Base-by-base conservation (phyloP, 1,140 invertebrate species). In the Ceratina calcarata region DNA sequence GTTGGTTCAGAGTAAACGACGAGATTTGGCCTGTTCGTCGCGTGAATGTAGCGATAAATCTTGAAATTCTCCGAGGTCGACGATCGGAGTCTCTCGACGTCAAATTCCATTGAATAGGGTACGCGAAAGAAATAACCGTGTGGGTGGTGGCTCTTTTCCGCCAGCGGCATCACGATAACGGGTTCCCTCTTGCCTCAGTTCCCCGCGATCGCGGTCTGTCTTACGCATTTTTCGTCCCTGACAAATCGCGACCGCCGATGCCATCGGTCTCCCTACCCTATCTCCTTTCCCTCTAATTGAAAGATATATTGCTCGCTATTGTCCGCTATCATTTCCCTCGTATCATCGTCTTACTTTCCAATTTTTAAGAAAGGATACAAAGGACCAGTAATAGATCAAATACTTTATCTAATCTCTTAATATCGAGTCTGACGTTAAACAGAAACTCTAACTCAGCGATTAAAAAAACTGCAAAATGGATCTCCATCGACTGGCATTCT, bases 71-170 rank as follows among this genome's bases (percentile, higher is more conserved):
- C 75, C 45, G 75, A 45, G 37, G 37, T 6, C 37, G 37, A 45
- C 37, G 37, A 77, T 77, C 75, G 75, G 20, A 45, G 55, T 62
- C 66, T 51, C 37, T 51, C 45, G 37, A 70, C n/a, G 75, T 77
- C 66, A 77, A 61, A 77, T 77, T 77, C 75, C 66, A 60, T 60
- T 77, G 75, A 77, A 77, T 70, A 70, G 75, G 75, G 55, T 55
- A 70, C 75, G 20, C 24, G 57, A 51, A 27, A 77, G 75, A 53
- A 77, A 77, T 69, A 77, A 77, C 66, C 75, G 75, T 66, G 75
- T 77, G 75, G 75, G 75, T 70, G 75, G 75, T 70, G 75, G 75
- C 75, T 77, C 66, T 51, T 77, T 77, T 77, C 57, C 75, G 16
- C 4, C 37, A 32, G 55, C 15, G 57, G 45, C 66, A 77, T 77